Percentiles rank a stretch among this genome's conserved stretches.
Evolutionary conservation across 2,888 invertebrate genomes (phyloP).

Genomic region (Limnephilus lunatus): DNA sequence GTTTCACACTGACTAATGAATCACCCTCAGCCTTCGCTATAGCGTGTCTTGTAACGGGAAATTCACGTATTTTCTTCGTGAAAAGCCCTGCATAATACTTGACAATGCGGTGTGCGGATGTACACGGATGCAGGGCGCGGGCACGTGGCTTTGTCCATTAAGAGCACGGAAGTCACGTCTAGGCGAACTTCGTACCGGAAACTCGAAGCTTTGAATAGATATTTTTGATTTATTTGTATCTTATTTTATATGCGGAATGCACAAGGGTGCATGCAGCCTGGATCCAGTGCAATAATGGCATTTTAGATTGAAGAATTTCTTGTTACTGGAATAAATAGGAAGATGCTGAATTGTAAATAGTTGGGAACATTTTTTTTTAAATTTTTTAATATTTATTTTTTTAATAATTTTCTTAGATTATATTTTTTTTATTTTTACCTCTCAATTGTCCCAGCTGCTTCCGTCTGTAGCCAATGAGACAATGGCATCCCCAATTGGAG

Average conservation of each 20-base stretch:
- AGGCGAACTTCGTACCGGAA: neutral
- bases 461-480: too few relatives aligned
- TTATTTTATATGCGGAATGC: neutral
- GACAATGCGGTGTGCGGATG: neutral
- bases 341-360: too few relatives aligned
- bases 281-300: too few relatives aligned
- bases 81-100: neutral
- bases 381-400: too few relatives aligned
- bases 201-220: neutral
- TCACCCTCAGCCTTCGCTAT: neutral
- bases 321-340: too few relatives aligned
- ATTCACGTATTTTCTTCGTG: neutral
- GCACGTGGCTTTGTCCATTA: neutral
- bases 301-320: too few relatives aligned
- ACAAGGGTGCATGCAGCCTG: neutral
- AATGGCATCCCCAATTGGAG: too few relatives aligned
- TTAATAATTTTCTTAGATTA: too few relatives aligned
- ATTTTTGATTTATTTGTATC: neutral
- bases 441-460: too few relatives aligned
- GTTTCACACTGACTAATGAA: neutral
- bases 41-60: neutral
- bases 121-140: too few relatives aligned
- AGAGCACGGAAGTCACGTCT: neutral
- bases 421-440: too few relatives aligned
- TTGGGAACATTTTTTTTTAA: too few relatives aligned